Percentiles rank a stretch among this genome's conserved stretches.
These are phyloP conservation scores for Epinotia demarniana DNA, from an alignment of 2,888 invertebrate species.

Conservation along the genomic window DNA sequence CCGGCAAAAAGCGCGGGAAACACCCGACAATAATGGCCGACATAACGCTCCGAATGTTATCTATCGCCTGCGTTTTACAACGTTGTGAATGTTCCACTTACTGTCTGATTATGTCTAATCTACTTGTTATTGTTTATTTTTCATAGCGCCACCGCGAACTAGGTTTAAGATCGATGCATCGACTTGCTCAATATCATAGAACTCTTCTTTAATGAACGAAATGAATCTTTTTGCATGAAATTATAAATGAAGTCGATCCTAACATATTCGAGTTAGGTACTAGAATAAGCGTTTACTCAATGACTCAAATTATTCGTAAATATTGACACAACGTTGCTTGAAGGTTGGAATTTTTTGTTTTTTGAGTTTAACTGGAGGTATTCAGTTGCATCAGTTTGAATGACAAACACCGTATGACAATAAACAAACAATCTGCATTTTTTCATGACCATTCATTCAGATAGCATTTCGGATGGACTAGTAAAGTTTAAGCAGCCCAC, in stretches of 20 bases:
- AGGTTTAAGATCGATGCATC: neutral
- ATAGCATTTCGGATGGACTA: constrained; percentile 52
- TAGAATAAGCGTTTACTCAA: constrained; percentile 1
- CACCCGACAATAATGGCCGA: constrained; percentile 77
- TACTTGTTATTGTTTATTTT: constrained; percentile 42
- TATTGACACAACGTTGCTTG: constrained; percentile 18
- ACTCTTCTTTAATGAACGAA: neutral
- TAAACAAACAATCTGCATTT: constrained; percentile 76
- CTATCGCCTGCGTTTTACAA: constrained; percentile 69
- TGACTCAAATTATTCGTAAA: constrained; percentile 20
- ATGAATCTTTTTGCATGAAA: constrained; percentile 6
- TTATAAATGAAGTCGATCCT: neutral
- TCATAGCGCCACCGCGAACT: neutral
- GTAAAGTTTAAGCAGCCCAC: constrained; percentile 48
- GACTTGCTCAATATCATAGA: neutral
- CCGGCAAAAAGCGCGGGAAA: constrained; percentile 83
- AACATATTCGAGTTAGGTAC: neutral
- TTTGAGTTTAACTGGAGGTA: constrained; percentile 63
- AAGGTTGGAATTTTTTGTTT: constrained; percentile 39
- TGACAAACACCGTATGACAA: constrained; percentile 57
- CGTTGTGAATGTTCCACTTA: constrained; percentile 76
- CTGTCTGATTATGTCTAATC: constrained; percentile 46
- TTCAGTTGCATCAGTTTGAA: constrained; percentile 61
- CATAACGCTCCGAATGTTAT: constrained; percentile 82
- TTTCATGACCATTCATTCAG: constrained; percentile 61